A percentile compares a stretch with the other conserved stretches of the same genome.
These are phyloP conservation scores for Physella acuta DNA, from an alignment of 1,140 invertebrate species.

Conservation along the genomic window DNA sequence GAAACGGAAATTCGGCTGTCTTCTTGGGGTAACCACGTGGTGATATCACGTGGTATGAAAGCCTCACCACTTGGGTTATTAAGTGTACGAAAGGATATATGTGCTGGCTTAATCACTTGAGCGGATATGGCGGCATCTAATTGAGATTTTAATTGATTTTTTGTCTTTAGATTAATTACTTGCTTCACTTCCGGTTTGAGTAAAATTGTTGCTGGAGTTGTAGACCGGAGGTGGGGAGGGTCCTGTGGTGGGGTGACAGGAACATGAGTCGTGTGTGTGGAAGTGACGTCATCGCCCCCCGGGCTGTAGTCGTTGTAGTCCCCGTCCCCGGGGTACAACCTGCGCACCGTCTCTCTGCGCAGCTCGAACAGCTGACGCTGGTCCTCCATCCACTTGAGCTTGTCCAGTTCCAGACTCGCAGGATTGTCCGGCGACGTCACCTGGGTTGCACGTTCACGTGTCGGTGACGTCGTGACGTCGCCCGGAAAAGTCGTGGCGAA, in stretches of 20 bases:
- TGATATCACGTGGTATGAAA: too few relatives aligned
- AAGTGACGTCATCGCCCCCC: neutral
- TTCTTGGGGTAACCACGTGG: too few relatives aligned
- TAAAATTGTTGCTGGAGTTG: too few relatives aligned
- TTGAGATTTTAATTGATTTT: too few relatives aligned
- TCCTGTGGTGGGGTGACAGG: neutral
- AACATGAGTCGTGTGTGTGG: neutral
- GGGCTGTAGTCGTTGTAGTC: neutral
- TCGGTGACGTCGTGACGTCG: neutral
- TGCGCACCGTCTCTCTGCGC: too few relatives aligned
- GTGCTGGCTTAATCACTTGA: too few relatives aligned
- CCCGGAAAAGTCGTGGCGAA: neutral
- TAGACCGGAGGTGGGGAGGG: neutral
- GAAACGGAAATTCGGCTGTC: too few relatives aligned
- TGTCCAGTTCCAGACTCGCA: neutral
- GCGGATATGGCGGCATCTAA: too few relatives aligned
- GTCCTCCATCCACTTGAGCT: neutral
- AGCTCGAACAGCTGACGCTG: neutral
- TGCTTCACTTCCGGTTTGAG: neutral
- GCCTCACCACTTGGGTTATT: too few relatives aligned
- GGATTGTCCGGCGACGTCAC: neutral
- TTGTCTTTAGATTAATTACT: too few relatives aligned
- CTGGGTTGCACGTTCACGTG: neutral
- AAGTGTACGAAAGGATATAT: too few relatives aligned
- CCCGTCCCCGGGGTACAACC: neutral